Conservation (phyloP, 2,113 vertebrate genomes). For the Gymnocephalus cernua region DNA sequence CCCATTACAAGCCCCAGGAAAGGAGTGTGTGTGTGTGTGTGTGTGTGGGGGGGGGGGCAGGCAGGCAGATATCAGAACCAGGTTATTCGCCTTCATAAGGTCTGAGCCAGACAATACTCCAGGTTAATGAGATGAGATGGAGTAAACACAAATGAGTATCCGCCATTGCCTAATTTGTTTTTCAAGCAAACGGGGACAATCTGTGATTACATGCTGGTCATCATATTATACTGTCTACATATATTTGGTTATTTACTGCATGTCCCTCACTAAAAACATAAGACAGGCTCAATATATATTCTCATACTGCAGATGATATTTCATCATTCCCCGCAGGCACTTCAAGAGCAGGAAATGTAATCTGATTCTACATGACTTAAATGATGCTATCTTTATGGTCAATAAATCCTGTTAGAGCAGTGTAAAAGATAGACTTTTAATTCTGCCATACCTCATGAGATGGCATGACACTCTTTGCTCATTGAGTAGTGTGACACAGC, state of each 20-base stretch:
- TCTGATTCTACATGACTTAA: slow-evolving; percentile 54
- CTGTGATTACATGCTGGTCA: slow-evolving; percentile 35
- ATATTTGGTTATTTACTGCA: slow-evolving; percentile 35
- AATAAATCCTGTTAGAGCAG: slow-evolving; percentile 57
- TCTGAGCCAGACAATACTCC: slow-evolving; percentile 31
- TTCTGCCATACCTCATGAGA: slow-evolving; percentile 56
- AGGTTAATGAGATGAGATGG: slow-evolving; percentile 56
- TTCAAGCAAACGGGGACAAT: slow-evolving; percentile 26
- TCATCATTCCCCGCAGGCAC: slow-evolving; percentile 53
- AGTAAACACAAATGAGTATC: slow-evolving; percentile 52
- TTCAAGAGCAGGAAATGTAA: slow-evolving; percentile 42
- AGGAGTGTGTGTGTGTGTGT: too few relatives aligned
- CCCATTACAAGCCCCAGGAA: slow-evolving; percentile 31
- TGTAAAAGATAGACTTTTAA: slow-evolving; percentile 64
- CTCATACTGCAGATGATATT: slow-evolving; percentile 49
- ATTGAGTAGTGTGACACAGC: slow-evolving; percentile 6
- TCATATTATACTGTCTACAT: slow-evolving; percentile 17
- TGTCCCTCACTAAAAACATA: neutral
- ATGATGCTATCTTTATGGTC: slow-evolving; percentile 51
- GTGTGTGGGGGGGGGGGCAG: fast-evolving
- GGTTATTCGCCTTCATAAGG: slow-evolving; percentile 39
- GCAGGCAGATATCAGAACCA: slow-evolving; percentile 12
- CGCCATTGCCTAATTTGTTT: slow-evolving; percentile 60
- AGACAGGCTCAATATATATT: slow-evolving; percentile 43
- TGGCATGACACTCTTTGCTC: slow-evolving; percentile 46